Base-by-base conservation (phyloP, 1,140 invertebrate genomes). In the Phymastichus coffea region DNA sequence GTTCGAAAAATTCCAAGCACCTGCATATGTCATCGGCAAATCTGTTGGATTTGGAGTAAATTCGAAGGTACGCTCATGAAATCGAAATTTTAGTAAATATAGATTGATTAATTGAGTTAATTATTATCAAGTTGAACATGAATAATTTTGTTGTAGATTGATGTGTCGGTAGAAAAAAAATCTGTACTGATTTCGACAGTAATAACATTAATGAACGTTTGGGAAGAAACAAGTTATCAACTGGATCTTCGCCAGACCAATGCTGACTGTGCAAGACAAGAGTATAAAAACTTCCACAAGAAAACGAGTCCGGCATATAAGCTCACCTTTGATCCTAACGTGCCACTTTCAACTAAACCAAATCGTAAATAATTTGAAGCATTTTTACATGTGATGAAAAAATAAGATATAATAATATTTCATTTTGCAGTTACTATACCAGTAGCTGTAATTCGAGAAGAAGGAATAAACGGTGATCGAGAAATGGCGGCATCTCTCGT, bases 401-500 rank as follows among this genome's bases (percentile, higher is more conserved):
- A n/a, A 15, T 57, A 4, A 41, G 26, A 38, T 49, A 17, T 26
- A 25, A 37, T 15, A 59, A 35, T 56, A 17, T 51, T 17, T 48
- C n/a, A 52, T 19, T 44, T 55, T 26, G 70, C 69, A 26, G 78
- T 75, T 66, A 74, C 80, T 19, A 81, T 91, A 8, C 83, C 80
- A 59, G 93, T 98, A 1, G 96, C 95, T 9, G 92, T 99, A 0
- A 81, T 99, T 26, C 81, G 97, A 41, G 97, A 99, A 81, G 97
- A 99, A 87, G 97, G 97, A 64, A 91, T 87, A 26, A 99, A 99
- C 74, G 95, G 96, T 35, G 97, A 99, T 73, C 81, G 96, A 53
- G 97, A 99, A 83, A 98, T 99, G 96, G 90, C 91, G 9, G 93
- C 94, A n/a, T 88, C 93, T 10, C 83, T 98, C n/a, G 81, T 90